Conservation (phyloP, 2,113 vertebrate genomes). For the Callaeas wilsoni region DNA sequence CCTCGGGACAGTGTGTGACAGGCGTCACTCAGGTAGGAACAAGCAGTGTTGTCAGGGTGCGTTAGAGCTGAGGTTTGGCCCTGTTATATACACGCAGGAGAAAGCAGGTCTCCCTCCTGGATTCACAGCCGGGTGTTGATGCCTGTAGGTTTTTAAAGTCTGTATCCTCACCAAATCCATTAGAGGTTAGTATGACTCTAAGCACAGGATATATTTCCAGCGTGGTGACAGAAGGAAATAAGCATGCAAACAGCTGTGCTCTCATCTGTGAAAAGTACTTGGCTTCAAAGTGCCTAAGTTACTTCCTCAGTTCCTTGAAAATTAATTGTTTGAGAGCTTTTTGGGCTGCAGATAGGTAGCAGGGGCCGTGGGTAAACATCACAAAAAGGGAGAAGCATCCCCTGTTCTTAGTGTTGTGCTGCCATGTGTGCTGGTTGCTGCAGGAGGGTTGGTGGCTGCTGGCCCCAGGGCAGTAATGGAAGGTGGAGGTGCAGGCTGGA, state of each 20-base stretch:
- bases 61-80: not conserved
- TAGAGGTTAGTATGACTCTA: not conserved
- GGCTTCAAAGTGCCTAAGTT: not conserved
- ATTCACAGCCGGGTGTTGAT: not conserved
- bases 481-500: not conserved
- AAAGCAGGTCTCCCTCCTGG: not conserved
- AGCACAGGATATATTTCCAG: not conserved
- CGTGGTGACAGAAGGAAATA: not conserved
- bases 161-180: not conserved
- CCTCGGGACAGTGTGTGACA: fast-evolving
- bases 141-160: not conserved
- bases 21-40: fast-evolving
- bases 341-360: not conserved
- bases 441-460: not conserved
- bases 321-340: not conserved
- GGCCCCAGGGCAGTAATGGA: not conserved
- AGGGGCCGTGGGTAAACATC: fast-evolving
- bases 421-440: not conserved
- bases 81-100: fast-evolving
- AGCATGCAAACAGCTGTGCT: not conserved
- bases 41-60: fast-evolving
- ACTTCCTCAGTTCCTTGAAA: not conserved
- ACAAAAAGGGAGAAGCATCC: not conserved
- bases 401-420: not conserved
- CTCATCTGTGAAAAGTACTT: not conserved